Conservation (phyloP, 2,113 vertebrate genomes). For the Emydura subglobosa region DNA sequence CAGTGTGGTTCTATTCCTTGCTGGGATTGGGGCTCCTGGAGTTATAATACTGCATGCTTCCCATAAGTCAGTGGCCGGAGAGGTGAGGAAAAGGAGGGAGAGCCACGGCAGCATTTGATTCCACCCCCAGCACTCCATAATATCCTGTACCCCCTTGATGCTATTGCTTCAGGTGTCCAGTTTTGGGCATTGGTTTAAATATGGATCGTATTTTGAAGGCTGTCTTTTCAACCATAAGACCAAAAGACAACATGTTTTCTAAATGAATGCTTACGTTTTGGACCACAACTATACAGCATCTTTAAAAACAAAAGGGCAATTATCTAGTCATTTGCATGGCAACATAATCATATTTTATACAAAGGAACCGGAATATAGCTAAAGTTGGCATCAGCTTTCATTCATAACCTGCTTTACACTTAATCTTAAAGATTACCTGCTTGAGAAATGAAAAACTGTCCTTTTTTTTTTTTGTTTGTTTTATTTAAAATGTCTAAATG, state of each 20-base stretch:
- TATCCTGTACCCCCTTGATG: background rate
- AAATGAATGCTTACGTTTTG: background rate
- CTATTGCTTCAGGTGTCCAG: background rate
- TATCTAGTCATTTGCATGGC: background rate
- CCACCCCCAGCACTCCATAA: background rate
- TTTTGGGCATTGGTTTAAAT: background rate
- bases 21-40: background rate
- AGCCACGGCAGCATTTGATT: background rate
- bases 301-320: background rate
- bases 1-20: background rate
- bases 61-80: rapidly evolving
- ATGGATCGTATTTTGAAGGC: background rate
- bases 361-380: background rate
- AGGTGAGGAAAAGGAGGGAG: background rate
- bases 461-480: slow-evolving; percentile 24
- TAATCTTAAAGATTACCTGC: background rate
- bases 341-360: background rate
- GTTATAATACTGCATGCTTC: background rate
- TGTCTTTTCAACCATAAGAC: background rate
- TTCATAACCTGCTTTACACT: background rate
- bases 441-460: background rate
- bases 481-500: slow-evolving; percentile 8
- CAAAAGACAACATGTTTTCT: background rate
- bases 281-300: background rate
- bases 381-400: background rate